These are phyloP conservation scores for Euthynnus affinis DNA, from an alignment of 2,797 vertebrate genomes.

Conservation along the genomic window DNA sequence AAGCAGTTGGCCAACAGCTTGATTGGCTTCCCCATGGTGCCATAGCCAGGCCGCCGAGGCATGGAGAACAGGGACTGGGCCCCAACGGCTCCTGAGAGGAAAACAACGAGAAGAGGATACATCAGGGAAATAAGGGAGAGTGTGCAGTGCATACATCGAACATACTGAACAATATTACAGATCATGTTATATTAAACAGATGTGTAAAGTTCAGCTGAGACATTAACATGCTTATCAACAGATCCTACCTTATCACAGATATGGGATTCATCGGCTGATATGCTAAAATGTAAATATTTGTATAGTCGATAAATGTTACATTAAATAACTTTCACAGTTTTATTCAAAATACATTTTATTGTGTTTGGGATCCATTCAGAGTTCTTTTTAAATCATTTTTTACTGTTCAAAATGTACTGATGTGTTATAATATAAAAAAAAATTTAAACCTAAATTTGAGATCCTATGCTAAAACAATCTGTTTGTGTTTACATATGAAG, in stretches of 20 bases:
- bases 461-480: neutral
- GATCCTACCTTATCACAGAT: neutral
- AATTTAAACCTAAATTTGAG: neutral
- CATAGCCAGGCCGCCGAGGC: conserved; percentile 98
- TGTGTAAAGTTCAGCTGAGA: neutral
- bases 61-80: conserved; percentile 97
- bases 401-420: neutral
- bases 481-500: neutral
- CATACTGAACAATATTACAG: neutral
- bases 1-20: conserved; percentile 99
- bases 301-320: neutral
- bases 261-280: neutral
- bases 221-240: neutral
- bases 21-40: conserved; percentile 99
- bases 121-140: neutral
- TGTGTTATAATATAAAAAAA: neutral
- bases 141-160: neutral
- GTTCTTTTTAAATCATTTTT: neutral
- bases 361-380: too few relatives aligned
- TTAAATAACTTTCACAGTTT: too few relatives aligned
- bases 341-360: too few relatives aligned
- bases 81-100: conserved; percentile 92
- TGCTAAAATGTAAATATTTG: neutral
- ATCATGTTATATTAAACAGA: neutral
- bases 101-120: neutral